These are phyloP conservation scores for Trachymyrmex cornetzi DNA, from an alignment of 1,140 invertebrate species.

Conservation along the genomic window DNA sequence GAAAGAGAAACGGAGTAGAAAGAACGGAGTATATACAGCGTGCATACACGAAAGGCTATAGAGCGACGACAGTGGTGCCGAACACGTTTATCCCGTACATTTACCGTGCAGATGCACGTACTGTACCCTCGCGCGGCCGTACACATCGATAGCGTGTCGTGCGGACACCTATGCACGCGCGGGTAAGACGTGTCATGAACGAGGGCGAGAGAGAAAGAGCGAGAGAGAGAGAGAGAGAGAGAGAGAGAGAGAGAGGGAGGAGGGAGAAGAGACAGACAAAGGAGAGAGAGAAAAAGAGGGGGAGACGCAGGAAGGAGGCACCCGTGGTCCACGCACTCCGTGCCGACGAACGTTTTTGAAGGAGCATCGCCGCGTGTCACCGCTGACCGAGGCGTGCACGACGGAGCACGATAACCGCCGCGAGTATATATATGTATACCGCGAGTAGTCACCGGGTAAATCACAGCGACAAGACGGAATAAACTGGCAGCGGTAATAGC, in stretches of 20 bases:
- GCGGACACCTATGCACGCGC: constrained; percentile 63
- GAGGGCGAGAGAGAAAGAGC: constrained; percentile 18
- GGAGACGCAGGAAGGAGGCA: constrained; percentile 36
- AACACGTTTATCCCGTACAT: constrained; percentile 30
- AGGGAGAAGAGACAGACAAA: neutral
- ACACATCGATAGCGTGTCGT: constrained; percentile 40
- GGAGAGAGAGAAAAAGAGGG: neutral
- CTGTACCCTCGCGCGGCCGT: neutral
- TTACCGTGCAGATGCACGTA: neutral
- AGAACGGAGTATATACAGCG: neutral
- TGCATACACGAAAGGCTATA: constrained; percentile 33
- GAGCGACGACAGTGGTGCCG: neutral
- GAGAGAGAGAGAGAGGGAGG: neutral
- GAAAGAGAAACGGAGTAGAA: neutral
- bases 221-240: neutral
- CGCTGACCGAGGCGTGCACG: neutral
- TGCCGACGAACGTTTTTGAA: neutral
- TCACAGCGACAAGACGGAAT: neutral
- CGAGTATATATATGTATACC: no score
- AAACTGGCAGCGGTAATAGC: neutral
- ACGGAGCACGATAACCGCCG: no score
- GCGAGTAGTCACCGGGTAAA: neutral
- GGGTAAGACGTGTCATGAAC: constrained; percentile 63
- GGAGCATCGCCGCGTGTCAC: constrained; percentile 38
- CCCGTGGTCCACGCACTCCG: neutral